These are phyloP conservation scores for Beris chalybata DNA, from an alignment of 2,888 invertebrate species.

Conservation along the genomic window DNA sequence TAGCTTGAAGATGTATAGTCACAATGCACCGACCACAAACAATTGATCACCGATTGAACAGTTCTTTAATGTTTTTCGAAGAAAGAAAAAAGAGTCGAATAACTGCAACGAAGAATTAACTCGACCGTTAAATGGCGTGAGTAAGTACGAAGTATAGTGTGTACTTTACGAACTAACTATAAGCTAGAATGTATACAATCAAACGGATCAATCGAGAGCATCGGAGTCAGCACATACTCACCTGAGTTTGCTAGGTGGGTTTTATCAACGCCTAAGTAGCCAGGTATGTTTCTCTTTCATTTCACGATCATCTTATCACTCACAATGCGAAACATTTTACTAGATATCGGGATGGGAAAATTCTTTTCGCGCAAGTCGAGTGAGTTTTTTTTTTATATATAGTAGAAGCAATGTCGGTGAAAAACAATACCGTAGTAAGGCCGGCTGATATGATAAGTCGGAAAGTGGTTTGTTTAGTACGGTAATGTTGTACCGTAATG, in stretches of 20 bases:
- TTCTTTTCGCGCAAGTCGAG: no score
- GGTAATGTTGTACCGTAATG: constrained; percentile 25
- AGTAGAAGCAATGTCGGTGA: no score
- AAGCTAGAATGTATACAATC: constrained; percentile 1
- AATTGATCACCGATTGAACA: constrained; percentile 27
- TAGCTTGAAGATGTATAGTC: no score
- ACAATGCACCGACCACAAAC: constrained; percentile 9
- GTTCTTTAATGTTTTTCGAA: neutral
- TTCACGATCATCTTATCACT: neutral
- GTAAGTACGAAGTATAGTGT: neutral
- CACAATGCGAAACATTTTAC: no score
- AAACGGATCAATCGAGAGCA: constrained; percentile 6
- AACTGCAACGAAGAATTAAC: constrained; percentile 24
- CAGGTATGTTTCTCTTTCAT: constrained; percentile 15
- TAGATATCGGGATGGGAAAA: no score
- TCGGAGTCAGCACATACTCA: neutral
- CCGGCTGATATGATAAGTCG: constrained; percentile 17
- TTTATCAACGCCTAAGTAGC: neutral
- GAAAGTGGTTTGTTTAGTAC: constrained; percentile 27
- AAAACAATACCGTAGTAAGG: no score
- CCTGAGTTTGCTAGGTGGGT: no score
- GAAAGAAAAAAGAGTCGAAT: constrained; percentile 9
- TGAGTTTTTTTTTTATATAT: no score
- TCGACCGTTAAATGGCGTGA: constrained; percentile 30
- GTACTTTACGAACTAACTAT: no score